Base-by-base conservation (phyloP, 1,140 invertebrate genomes). In the Drosophila nannoptera region DNA sequence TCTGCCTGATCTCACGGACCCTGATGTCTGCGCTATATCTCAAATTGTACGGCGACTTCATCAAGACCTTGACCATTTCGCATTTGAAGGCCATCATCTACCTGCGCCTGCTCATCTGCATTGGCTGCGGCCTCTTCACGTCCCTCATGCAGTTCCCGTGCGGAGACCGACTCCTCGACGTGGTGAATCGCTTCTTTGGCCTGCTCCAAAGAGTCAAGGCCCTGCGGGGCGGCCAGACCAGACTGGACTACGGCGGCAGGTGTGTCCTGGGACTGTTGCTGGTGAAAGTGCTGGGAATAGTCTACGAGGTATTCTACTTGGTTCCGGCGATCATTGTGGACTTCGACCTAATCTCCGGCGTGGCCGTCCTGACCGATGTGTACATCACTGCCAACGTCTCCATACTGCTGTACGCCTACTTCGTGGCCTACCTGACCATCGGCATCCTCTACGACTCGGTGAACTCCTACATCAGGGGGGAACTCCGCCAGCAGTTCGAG, bases 401-500 rank as follows among this genome's bases (percentile, higher is more conserved):
- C 3, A 60, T 84, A 40, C 45, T 86, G 0, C 22, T 50, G 42
- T 43, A 84, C 22, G 12, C 75, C 4, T 63, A 63, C 12, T 80
- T 77, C 9, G 40, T 84, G 46, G 69, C 53, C 11, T 84, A 80
- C 14, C 70, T 84, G 0, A 86, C 73, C 43, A 16, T 84, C 4
- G 80, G 63, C 0, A n/a, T 62, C 7, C 66, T 80, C 2, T 86
- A 80, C 22, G 53, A 40, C 31, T 66, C 71, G 29, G 7, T 84
- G 1, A 86, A 86, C 31, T 29, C 9, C 6, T 86, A 74, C 69
- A 64, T 86, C 4, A 36, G 53, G 1, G 16, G 54, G 0, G 61
- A 77, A 5, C 31, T 84, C 12, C 62, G 60, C 2, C 12, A 50
- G 0, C 63, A 74, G 7, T 31, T 86, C 0, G 7, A 22, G 0